Base-by-base conservation (phyloP, 2,113 vertebrate species). In the Nerophis ophidion region DNA sequence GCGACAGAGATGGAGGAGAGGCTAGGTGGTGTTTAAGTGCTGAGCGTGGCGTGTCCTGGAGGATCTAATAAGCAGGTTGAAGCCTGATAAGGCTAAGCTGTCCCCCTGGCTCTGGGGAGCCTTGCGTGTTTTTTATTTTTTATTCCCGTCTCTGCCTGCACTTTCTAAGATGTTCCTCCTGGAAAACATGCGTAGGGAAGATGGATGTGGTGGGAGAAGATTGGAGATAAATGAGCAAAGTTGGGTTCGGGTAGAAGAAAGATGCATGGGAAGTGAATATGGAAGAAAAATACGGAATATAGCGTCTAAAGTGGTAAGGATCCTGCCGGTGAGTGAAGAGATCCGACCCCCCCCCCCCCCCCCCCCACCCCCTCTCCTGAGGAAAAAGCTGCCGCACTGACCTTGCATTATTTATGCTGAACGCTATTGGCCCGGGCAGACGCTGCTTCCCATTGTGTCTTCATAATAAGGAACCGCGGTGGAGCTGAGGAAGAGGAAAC, bases 351-450 rank as follows among this genome's bases (percentile, higher is more conserved):
- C n/a, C n/a, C n/a, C n/a, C n/a, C n/a, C n/a, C n/a, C n/a, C n/a
- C n/a, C n/a, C n/a, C n/a, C n/a, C n/a, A n/a, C 73, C 40, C 65
- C 74, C 60, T 71, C 76, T 80, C 67, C 67, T 68, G 72, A 78
- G 82, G 75, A 80, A 81, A 66, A 66, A 68, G 68, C 52, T 65
- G 89, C 87, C 75, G 84, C 84, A 90, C 85, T 87, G 90, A 84
- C 89, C 84, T 89, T 90, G 84, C 63, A 91, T 88, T 91, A 88
- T 82, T 81, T 90, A 90, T 90, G 86, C 76, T 82, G 85, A 88
- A 85, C 83, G 77, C 88, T 85, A 88, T 88, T 91, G 89, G 88
- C 78, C 76, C 70, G 77, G 77, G 77, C 84, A 85, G 78, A 77
- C 70, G 76, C 77, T 81, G 73, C 70, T 83, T 86, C 77, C 85